phyloP scores from a whole-genome alignment of 2,113 vertebrate species.

The mouse (Mus musculus) region DNA sequence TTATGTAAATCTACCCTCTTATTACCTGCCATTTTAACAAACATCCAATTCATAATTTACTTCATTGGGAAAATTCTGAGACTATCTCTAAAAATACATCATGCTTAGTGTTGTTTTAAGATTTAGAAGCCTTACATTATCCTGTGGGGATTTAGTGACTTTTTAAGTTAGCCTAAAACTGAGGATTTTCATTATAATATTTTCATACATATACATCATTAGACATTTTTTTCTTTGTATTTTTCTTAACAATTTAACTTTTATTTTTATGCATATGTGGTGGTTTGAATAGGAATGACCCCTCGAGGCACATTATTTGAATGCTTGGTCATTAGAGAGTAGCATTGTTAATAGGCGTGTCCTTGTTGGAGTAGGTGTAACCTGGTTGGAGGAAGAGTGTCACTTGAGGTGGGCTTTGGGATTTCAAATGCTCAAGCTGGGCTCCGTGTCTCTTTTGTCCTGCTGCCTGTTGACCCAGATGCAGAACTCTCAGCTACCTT shows the following conservation, averaged over 20 bases:
- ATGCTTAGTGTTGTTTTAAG: not conserved
- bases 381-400: not conserved
- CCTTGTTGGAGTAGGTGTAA: not conserved
- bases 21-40: constrained; percentile 7
- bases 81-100: constrained; percentile 18
- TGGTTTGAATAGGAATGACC: not conserved
- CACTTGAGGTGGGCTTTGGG: not conserved
- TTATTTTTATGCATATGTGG: not conserved
- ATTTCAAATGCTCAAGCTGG: not conserved
- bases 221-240: not conserved
- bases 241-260: not conserved
- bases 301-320: not conserved
- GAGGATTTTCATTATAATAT: not conserved
- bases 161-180: not conserved
- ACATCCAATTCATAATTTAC: not conserved
- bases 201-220: not conserved
- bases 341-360: not conserved
- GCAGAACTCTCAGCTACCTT: not conserved
- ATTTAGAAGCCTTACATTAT: constrained; percentile 27
- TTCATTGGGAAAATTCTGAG: not conserved
- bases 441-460: not conserved
- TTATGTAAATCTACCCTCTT: not conserved
- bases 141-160: not conserved
- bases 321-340: not conserved
- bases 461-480: not conserved